Evolutionary conservation across 1,140 invertebrate genomes (phyloP), one percentile per base, ranked within the genome.

Genomic region (Berghia stephanieae): DNA sequence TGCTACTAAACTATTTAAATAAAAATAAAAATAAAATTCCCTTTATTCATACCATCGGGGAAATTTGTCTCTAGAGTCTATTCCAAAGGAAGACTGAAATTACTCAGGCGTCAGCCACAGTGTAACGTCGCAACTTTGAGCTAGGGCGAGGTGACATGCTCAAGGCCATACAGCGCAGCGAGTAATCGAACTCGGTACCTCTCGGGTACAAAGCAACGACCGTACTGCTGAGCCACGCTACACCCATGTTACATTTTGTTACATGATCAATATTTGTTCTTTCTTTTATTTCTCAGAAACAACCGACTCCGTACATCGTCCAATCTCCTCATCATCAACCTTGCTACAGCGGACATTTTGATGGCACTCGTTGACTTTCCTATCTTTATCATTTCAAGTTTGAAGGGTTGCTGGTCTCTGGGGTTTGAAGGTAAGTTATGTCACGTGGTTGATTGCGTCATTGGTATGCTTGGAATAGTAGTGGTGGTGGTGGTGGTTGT

Each of bases 291-390:
- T 77, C 63, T 2, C 77, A 82, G 81, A 74, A 67, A 75, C 42
- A 34, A 69, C 16, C 75, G 72, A 21, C 63, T 82, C 13, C 40
- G 79, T 49, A 82, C 79, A 27, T 79, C 81, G 5, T 78, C 79
- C 31, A 82, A 82, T 43, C 52, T 82, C 43, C 68, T 82, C 31
- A 72, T 82, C 42, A 67, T 78, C 42, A 82, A 78, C 42, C 71
- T 82, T 49, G 72, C 77, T 3, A 43, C 80, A 1, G 81, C 72
- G 18, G 79, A 80, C 46, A 24, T 80, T 34, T 10, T 82, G 16
- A 80, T 82, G 81, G 44, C 66, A 13, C 27, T 40, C 24, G 31
- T 80, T 2, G 79, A 80, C 69, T 68, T 80, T 24, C 77, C 79
- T 6, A 52, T 82, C 24, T 77, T 77, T 38, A 71, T 72, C 31